Base-by-base conservation (phyloP, 2,888 invertebrate species). In the Leptodirus hochenwartii region DNA sequence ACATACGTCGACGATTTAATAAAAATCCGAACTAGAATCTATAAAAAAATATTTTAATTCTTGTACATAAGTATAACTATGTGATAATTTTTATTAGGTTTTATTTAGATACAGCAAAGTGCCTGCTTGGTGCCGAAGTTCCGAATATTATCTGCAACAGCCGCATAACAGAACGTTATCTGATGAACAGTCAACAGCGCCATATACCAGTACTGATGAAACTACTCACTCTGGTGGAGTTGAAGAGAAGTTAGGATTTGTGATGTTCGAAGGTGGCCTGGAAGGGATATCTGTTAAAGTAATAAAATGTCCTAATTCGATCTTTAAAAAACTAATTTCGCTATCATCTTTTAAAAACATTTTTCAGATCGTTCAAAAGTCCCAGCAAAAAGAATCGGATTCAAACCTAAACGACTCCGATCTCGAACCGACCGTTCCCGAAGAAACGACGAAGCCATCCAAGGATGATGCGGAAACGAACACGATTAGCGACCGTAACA, bases 261-360 rank as follows among this genome's bases (percentile, higher is more conserved):
- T 95, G 31, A 93, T 95, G 91, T 90, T 90, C 48, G 95, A 95
- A 55, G 85, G 87, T 49, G 93, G 95, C 0, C 58, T 93, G 17
- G 93, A 95, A 58, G 85, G 87, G 2, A 77, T 91, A 10, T 72
- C 76, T 6, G 64, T 91, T 11, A 85, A 85, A 49, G 63, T 71
- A 17, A 68, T 70, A 1, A 74, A 79, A 42, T 15, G 14, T 15
- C 10, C 30, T n/a, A 20, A n/a, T 22, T 10, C 15, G 57, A 41
- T 49, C 46, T n/a, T n/a, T n/a, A n/a, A n/a, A n/a, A n/a, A n/a
- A n/a, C n/a, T n/a, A 6, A 33, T 41, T 35, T 6, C 26, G 37
- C 25, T 10, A 24, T 12, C 16, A n/a, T 8, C 27, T 4, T n/a
- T n/a, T n/a, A n/a, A n/a, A n/a, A n/a, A n/a, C n/a, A n/a, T n/a